phyloP scores from a whole-genome alignment of 1,140 invertebrate species.

The Euglossa dilemma region DNA sequence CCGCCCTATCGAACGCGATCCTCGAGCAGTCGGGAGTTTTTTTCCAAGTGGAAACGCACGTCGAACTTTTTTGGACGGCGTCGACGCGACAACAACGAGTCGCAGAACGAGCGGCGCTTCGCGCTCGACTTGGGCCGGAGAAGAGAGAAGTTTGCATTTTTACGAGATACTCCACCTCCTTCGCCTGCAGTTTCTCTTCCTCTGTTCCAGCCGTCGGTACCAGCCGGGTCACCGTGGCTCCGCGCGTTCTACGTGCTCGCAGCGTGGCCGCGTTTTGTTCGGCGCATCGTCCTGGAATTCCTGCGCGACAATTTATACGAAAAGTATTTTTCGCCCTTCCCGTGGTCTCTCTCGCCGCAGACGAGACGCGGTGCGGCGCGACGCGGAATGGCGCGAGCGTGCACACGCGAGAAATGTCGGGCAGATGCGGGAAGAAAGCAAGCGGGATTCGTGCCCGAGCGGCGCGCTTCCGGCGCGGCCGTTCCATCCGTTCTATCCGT shows the following conservation, averaged over 20 bases:
- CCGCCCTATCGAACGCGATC: neutral
- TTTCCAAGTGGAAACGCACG: constrained; percentile 29
- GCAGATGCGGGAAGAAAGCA: constrained; percentile 45
- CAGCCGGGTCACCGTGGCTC: neutral
- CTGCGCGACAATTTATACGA: constrained; percentile 74
- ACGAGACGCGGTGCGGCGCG: neutral
- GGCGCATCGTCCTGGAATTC: constrained; percentile 68
- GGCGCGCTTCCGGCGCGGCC: neutral
- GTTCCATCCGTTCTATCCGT: too few relatives aligned
- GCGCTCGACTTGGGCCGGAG: constrained; percentile 56
- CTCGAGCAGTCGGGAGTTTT: neutral
- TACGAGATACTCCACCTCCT: constrained; percentile 62
- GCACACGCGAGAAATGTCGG: neutral
- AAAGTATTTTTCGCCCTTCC: constrained; percentile 69
- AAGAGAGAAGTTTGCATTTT: constrained; percentile 73
- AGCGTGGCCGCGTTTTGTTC: constrained; percentile 61
- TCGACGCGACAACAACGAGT: constrained; percentile 52
- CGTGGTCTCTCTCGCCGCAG: neutral
- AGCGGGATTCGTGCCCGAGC: neutral
- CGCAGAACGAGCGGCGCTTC: constrained; percentile 36
- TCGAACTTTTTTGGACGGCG: constrained; percentile 51
- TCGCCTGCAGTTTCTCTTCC: neutral
- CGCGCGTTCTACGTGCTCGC: constrained; percentile 15
- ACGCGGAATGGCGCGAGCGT: neutral
- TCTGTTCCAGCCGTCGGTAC: neutral